These are phyloP conservation scores for Caranx melampygus DNA, from an alignment of 2,113 vertebrate genomes.

Conservation along the genomic window DNA sequence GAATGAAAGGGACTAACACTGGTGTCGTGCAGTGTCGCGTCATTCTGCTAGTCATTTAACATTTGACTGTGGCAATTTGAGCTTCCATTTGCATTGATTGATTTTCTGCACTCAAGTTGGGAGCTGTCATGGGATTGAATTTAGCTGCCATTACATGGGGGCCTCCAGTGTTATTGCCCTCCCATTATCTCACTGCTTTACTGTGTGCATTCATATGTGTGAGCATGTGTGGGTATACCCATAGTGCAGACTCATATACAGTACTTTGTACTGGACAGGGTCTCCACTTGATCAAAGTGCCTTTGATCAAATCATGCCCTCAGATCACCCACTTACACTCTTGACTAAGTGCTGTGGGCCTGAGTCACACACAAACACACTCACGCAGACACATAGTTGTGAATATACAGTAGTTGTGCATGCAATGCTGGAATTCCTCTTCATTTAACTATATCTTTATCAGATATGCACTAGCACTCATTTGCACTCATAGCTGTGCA, in stretches of 20 bases:
- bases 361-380: constrained; percentile 3
- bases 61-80: constrained; percentile 71
- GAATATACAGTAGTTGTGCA: not conserved
- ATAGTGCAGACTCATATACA: constrained; percentile 34
- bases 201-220: not conserved
- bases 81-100: constrained; percentile 73
- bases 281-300: constrained; percentile 64
- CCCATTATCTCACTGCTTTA: constrained; percentile 52
- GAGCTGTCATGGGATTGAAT: constrained; percentile 75
- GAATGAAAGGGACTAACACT: constrained; percentile 5
- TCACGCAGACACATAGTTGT: not conserved
- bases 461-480: constrained; percentile 37
- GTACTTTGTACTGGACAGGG: constrained; percentile 54
- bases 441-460: constrained; percentile 27
- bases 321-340: constrained; percentile 62
- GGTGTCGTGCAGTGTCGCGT: constrained; percentile 10
- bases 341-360: constrained; percentile 37
- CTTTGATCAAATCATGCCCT: constrained; percentile 76
- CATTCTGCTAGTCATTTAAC: constrained; percentile 54
- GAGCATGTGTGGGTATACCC: not conserved
- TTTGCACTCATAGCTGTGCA: constrained; percentile 47
- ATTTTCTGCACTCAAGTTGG: constrained; percentile 67
- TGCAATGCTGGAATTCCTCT: not conserved
- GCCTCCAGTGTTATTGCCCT: constrained; percentile 61
- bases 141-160: constrained; percentile 67